Evolutionary conservation across 2,888 invertebrate species (phyloP), one percentile per base, ranked within the genome.

Genomic region (Leptopilina myrica): DNA sequence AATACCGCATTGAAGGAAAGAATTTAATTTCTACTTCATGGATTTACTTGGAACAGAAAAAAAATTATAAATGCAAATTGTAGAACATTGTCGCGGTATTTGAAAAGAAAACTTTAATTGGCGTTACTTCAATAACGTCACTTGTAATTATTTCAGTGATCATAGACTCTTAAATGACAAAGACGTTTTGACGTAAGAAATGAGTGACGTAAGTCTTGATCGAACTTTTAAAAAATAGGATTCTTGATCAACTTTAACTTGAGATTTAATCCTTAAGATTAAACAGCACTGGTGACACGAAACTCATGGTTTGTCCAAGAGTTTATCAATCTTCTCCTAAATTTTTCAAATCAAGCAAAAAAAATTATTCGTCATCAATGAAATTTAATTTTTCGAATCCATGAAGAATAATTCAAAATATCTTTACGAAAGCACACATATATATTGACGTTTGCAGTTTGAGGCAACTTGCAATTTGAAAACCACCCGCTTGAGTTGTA

Each of bases 61-160:
- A 4, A 64, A 64, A 33, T 53, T 33, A 53, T 8, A 56, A 56
- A 53, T n/a, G 59, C 11, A 56, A 43, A 43, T 43, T 43, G 7
- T 1, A 43, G 7, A 43, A 43, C 6, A 43, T 43, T 43, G 7
- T 43, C 14, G 11, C 56, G n/a, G 56, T 59, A n/a, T 0, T 7
- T 7, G 20, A 20, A 59, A 5, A 26, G 8, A 33, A 20, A 12
- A 73, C 33, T 49, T 3, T 14, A 9, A 56, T 33, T 26, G 20
- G 69, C 53, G 26, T 12, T 49, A 53, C 69, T 14, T 40, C 8
- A 66, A 33, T 3, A 66, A 53, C 69, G 56, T 73, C 53, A 56
- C n/a, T n/a, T 26, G 11, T 73, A 73, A 73, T 73, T 73, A 73
- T 73, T 53, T 14, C 12, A 73, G 53, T 14, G 69, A 69, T 26